Conservation (phyloP, 2,888 invertebrate genomes). For the Neuroscelio doddi region DNA sequence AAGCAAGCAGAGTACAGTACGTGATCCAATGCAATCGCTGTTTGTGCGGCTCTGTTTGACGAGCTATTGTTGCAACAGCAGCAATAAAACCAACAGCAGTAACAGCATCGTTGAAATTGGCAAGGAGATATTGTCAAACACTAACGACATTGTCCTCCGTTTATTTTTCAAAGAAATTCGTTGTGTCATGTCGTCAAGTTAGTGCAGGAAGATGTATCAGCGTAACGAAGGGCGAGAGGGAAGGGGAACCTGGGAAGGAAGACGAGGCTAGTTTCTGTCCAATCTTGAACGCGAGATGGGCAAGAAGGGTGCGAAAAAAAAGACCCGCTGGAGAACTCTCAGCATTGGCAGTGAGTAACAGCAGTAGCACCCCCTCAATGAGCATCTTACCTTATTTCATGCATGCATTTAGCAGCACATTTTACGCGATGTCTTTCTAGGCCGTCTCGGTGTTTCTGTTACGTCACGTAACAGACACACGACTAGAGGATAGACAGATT, state of each 20-base stretch:
- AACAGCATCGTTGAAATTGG: background rate
- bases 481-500: background rate
- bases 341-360: conserved; percentile 74
- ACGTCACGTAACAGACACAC: conserved; percentile 42
- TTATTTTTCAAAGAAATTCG: background rate
- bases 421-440: background rate
- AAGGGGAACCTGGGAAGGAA: conserved; percentile 23
- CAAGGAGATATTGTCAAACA: background rate
- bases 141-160: background rate
- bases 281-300: conserved; percentile 72
- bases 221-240: background rate
- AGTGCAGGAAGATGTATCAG: background rate
- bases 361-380: background rate
- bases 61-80: conserved; percentile 6
- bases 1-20: background rate
- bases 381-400: background rate
- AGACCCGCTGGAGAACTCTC: conserved; percentile 78
- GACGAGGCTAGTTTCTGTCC: conserved; percentile 28
- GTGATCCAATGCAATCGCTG: conserved; percentile 2
- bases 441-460: conserved; percentile 17
- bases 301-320: conserved; percentile 75
- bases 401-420: background rate
- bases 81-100: conserved; percentile 1
- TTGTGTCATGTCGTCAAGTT: background rate
- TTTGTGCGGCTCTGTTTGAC: conserved; percentile 10